Evolutionary conservation across 2,797 vertebrate species (phyloP).

Genomic region (Merluccius polli): DNA sequence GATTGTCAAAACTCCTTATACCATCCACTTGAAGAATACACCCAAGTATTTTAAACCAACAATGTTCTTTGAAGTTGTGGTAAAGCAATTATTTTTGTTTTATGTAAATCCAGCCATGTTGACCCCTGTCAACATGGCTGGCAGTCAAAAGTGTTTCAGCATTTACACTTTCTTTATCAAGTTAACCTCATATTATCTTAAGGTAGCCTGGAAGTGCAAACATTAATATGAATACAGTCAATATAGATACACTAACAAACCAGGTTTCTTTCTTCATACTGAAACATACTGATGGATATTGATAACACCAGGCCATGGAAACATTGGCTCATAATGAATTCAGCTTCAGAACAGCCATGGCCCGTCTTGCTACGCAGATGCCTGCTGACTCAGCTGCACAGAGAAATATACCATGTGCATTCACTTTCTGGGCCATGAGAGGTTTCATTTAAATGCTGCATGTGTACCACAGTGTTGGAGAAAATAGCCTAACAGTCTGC

Average conservation of each 20-base stretch:
- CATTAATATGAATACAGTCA: too few relatives aligned
- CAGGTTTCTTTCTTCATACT: too few relatives aligned
- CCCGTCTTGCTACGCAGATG: too few relatives aligned
- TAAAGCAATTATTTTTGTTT: constrained; percentile 29
- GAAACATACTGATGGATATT: too few relatives aligned
- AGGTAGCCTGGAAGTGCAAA: not conserved
- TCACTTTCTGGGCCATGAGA: not conserved
- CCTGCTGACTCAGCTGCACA: too few relatives aligned
- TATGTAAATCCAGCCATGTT: not conserved
- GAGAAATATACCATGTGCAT: not conserved
- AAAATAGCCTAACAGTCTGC: not conserved
- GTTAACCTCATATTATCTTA: not conserved
- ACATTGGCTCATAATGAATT: too few relatives aligned
- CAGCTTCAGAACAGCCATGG: too few relatives aligned
- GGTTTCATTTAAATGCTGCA: not conserved
- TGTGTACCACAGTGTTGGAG: not conserved
- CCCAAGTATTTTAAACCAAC: constrained; percentile 71
- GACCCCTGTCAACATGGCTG: too few relatives aligned
- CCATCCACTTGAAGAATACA: constrained; percentile 65
- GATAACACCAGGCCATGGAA: too few relatives aligned
- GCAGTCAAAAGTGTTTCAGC: not conserved
- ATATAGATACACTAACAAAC: too few relatives aligned
- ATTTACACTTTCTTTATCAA: not conserved
- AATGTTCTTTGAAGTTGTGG: constrained; percentile 65
- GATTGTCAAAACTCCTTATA: constrained; percentile 70